Percentiles rank a stretch among this genome's conserved stretches.
phyloP scores from a whole-genome alignment of 37 sponge, comb jelly and placozoan species.

The Cliona cf. orientalis region DNA sequence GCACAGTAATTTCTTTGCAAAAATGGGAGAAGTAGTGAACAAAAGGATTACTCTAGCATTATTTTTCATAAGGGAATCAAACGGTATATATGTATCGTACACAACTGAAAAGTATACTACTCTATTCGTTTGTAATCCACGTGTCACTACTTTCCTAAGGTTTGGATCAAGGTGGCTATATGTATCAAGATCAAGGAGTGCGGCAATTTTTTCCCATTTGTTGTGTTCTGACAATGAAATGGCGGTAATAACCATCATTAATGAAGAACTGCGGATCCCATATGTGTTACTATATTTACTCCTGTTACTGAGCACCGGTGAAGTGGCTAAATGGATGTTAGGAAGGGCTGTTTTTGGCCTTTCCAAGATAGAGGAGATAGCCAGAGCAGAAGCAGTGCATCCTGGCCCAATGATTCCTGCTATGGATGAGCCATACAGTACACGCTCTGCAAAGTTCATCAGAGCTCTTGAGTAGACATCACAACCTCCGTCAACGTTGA shows the following conservation, averaged over 20 bases:
- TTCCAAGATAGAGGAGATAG: background rate
- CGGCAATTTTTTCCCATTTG: background rate
- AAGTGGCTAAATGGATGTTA: constrained; percentile 10
- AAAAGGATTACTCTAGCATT: background rate
- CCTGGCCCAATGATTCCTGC: constrained; percentile 28
- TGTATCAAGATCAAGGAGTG: background rate
- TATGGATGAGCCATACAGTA: background rate
- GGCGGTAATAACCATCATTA: background rate
- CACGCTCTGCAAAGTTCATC: background rate
- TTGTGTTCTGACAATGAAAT: background rate
- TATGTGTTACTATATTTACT: background rate
- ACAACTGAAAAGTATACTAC: background rate
- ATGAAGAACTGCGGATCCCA: constrained; percentile 5
- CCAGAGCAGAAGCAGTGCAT: constrained; percentile 13
- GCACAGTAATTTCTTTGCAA: background rate
- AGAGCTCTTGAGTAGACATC: background rate
- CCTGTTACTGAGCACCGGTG: background rate
- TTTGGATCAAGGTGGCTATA: background rate
- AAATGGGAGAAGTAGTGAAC: background rate
- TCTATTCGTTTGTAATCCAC: background rate
- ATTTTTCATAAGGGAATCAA: background rate
- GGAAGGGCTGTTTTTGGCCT: constrained; percentile 2
- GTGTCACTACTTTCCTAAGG: background rate
- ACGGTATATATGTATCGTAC: background rate
- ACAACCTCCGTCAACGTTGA: constrained; percentile 21